phyloP scores from a whole-genome alignment of 64 coral and sea anemone genomes.

The Porites australiensis region DNA sequence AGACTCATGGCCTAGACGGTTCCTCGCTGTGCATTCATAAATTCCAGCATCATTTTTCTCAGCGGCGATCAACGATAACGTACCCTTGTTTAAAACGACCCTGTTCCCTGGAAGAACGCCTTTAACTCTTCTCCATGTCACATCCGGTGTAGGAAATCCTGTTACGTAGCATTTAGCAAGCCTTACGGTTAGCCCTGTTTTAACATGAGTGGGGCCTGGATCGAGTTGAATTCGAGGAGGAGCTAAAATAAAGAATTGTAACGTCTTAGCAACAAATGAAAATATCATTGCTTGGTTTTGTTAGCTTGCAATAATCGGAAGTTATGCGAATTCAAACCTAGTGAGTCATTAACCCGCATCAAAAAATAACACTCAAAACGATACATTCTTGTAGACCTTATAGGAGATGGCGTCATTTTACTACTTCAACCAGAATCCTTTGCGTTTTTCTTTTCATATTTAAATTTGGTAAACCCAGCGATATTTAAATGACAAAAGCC shows the following conservation, averaged over 20 bases:
- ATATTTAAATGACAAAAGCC: too few relatives aligned
- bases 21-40: background rate
- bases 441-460: too few relatives aligned
- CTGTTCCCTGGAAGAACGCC: background rate
- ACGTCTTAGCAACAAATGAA: background rate
- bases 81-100: too few relatives aligned
- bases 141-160: constrained; percentile 27
- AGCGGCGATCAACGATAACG: background rate
- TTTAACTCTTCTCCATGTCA: constrained; percentile 45
- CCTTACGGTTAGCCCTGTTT: background rate
- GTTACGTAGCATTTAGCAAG: constrained; percentile 45
- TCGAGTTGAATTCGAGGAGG: constrained; percentile 7
- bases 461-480: too few relatives aligned
- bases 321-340: too few relatives aligned
- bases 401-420: too few relatives aligned
- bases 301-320: background rate
- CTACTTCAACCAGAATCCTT: too few relatives aligned
- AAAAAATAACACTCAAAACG: too few relatives aligned
- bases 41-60: background rate
- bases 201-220: constrained; percentile 13
- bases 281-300: background rate
- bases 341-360: too few relatives aligned
- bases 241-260: constrained; percentile 1
- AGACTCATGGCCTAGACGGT: background rate
- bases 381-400: too few relatives aligned